Conservation (phyloP, 2,113 vertebrate genomes). For the Hylia prasina region DNA sequence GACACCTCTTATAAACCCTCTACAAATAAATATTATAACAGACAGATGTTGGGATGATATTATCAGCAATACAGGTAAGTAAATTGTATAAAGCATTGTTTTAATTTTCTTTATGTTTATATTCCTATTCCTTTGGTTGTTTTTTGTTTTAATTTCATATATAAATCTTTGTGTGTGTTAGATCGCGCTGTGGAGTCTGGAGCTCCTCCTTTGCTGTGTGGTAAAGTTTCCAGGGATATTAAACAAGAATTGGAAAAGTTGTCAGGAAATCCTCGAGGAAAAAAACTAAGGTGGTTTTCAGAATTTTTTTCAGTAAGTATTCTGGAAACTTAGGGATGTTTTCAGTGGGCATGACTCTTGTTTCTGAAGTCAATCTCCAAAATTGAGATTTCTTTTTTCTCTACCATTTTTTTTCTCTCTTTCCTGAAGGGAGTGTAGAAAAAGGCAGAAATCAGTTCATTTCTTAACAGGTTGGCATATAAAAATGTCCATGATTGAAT, state of each 20-base stretch:
- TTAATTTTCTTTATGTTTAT: background rate
- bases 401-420: background rate
- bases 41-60: slow-evolving; percentile 91
- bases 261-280: slow-evolving; percentile 68
- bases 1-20: slow-evolving; percentile 83
- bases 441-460: background rate
- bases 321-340: background rate
- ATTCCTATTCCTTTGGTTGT: background rate
- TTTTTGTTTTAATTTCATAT: background rate
- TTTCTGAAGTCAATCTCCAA: background rate
- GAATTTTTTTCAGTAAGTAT: slow-evolving; percentile 91
- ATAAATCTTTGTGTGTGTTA: slow-evolving; percentile 46
- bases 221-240: slow-evolving; percentile 90
- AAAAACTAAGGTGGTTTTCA: slow-evolving; percentile 93
- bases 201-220: slow-evolving; percentile 86
- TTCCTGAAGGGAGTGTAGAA: background rate
- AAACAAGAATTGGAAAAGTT: slow-evolving; percentile 94
- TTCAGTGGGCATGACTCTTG: background rate
- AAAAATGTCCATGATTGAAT: background rate
- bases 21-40: slow-evolving; percentile 86
- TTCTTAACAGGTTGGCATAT: background rate
- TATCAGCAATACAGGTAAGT: slow-evolving; percentile 87
- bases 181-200: slow-evolving; percentile 85
- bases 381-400: background rate
- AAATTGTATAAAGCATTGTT: background rate